These are phyloP conservation scores for Xylota sylvarum DNA, from an alignment of 2,888 invertebrate species.

Conservation along the genomic window DNA sequence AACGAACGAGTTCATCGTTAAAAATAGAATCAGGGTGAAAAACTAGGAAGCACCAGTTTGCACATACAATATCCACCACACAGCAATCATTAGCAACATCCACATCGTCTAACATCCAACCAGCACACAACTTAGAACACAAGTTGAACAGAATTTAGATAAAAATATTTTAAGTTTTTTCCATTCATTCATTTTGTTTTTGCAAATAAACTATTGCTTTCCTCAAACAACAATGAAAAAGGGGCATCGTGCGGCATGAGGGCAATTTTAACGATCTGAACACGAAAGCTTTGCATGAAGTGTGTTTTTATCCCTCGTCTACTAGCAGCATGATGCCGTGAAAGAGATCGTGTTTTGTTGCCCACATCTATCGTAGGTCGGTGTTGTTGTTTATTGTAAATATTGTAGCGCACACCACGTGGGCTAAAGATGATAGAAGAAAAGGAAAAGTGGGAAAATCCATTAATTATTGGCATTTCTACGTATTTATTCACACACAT, in stretches of 20 bases:
- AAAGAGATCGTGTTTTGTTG: constrained; percentile 26
- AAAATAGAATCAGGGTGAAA: constrained; percentile 77
- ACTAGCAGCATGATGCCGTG: constrained; percentile 46
- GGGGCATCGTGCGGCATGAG: constrained; percentile 25
- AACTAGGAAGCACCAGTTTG: constrained; percentile 73
- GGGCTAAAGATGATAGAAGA: constrained; percentile 43
- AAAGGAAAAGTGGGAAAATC: constrained; percentile 48
- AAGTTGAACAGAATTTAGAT: constrained; percentile 49
- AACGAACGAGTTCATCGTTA: constrained; percentile 77
- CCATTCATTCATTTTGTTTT: constrained; percentile 42
- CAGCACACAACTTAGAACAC: constrained; percentile 12
- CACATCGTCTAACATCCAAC: constrained; percentile 46
- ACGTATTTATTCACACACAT: constrained; percentile 53
- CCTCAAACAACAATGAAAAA: background rate
- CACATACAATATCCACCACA: constrained; percentile 66
- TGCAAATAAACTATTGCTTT: constrained; percentile 25
- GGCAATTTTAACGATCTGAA: constrained; percentile 45
- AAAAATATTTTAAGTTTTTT: constrained; percentile 29
- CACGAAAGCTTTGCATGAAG: constrained; percentile 47
- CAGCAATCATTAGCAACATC: constrained; percentile 43
- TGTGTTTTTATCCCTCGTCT: constrained; percentile 21
- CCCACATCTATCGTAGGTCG: constrained; percentile 32
- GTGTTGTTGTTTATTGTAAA: constrained; percentile 52
- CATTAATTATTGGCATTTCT: constrained; percentile 73
- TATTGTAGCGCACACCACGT: constrained; percentile 60